Evolutionary conservation across 2,888 invertebrate genomes (phyloP).

Genomic region (Conus canariensis): DNA sequence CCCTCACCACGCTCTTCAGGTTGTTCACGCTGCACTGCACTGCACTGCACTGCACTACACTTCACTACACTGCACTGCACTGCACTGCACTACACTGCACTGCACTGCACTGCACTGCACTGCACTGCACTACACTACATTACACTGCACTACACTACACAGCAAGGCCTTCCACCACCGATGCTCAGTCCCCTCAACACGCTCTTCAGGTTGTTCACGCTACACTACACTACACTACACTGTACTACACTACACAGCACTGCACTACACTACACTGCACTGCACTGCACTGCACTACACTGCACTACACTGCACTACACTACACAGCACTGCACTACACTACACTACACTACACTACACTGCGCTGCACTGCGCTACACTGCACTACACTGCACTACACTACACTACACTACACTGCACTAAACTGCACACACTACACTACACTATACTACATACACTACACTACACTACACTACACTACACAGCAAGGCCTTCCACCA

Average conservation of each 20-base stretch:
- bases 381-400: too few relatives aligned
- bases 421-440: too few relatives aligned
- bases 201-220: conserved; percentile 80
- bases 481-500: too few relatives aligned
- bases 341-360: too few relatives aligned
- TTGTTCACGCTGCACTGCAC: conserved; percentile 62
- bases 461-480: too few relatives aligned
- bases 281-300: neutral
- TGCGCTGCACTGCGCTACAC: too few relatives aligned
- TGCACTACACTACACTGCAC: conserved; percentile 27
- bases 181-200: conserved; percentile 83
- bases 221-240: neutral
- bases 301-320: conserved; percentile 6
- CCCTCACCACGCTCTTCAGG: conserved; percentile 83
- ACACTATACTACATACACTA: too few relatives aligned
- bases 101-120: conserved; percentile 3
- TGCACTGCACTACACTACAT: neutral
- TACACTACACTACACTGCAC: too few relatives aligned
- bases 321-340: neutral
- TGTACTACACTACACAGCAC: conserved; percentile 44
- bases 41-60: conserved; percentile 8
- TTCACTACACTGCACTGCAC: too few relatives aligned
- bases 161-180: conserved; percentile 82
- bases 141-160: conserved; percentile 48
- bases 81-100: neutral